phyloP scores from a whole-genome alignment of 2,797 vertebrate genomes.

The Notolepis coatsorum region DNA sequence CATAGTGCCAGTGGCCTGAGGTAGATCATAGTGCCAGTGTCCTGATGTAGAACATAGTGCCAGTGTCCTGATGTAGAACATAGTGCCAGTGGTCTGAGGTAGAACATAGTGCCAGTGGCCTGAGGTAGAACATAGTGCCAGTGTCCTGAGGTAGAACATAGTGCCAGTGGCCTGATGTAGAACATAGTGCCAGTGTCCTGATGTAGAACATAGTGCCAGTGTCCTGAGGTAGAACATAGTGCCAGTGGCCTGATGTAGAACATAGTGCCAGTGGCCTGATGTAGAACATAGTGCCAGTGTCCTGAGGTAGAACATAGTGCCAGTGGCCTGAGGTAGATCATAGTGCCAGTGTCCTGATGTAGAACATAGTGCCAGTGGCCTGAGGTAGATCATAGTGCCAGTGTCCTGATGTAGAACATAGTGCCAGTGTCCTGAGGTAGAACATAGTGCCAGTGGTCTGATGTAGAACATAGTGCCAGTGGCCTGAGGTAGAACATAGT shows the following conservation, averaged over 20 bases:
- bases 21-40: neutral
- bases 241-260: too few relatives aligned
- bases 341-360: neutral
- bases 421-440: slow-evolving; percentile 1
- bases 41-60: neutral
- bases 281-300: slow-evolving; percentile 1
- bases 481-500: too few relatives aligned
- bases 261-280: neutral
- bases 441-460: neutral
- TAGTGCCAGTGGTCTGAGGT: slow-evolving; percentile 2
- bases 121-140: slow-evolving; percentile 3
- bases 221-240: slow-evolving; percentile 1
- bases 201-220: slow-evolving; percentile 3
- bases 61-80: slow-evolving; percentile 9
- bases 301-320: slow-evolving; percentile 10
- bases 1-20: slow-evolving; percentile 11
- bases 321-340: too few relatives aligned
- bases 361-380: slow-evolving; percentile 1
- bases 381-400: slow-evolving; percentile 16
- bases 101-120: neutral
- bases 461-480: slow-evolving; percentile 15
- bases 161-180: too few relatives aligned
- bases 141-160: slow-evolving; percentile 2
- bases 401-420: too few relatives aligned
- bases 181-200: neutral